phyloP scores from a whole-genome alignment of 2,113 vertebrate species.

The Columbina picui region DNA sequence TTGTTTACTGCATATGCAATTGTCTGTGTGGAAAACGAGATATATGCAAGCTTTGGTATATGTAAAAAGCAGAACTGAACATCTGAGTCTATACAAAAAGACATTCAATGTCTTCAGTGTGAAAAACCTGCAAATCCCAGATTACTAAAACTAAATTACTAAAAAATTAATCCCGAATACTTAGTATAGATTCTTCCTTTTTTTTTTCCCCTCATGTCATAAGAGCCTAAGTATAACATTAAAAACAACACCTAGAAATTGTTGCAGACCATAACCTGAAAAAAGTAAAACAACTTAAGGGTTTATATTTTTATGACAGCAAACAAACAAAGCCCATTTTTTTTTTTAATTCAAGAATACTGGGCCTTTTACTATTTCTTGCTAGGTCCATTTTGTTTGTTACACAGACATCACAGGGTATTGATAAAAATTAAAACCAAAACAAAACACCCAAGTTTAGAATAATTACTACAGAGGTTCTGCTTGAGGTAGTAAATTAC shows the following conservation, averaged over 20 bases:
- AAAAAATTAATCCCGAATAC: not conserved
- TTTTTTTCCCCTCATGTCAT: not conserved
- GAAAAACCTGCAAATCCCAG: not conserved
- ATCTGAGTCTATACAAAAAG: not conserved
- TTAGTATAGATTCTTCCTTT: not conserved
- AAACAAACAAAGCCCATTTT: not conserved
- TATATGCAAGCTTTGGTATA: not conserved
- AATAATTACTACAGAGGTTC: not conserved
- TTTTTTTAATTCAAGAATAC: not conserved
- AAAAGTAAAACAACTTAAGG: not conserved
- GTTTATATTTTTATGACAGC: not conserved
- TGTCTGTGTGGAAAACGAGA: not conserved
- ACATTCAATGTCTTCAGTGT: not conserved
- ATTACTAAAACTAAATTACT: not conserved
- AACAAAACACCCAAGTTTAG: not conserved
- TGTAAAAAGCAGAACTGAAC: not conserved
- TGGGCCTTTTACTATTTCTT: not conserved
- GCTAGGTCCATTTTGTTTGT: not conserved
- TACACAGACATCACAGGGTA: not conserved
- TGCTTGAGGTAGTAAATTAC: not conserved
- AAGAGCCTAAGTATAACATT: not conserved
- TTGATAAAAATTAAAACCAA: not conserved
- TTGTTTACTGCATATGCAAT: not conserved
- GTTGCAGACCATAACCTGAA: not conserved
- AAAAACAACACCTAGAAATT: not conserved